These are phyloP conservation scores for Carterocephalus palaemon DNA, from an alignment of 2,888 invertebrate species.

Conservation along the genomic window DNA sequence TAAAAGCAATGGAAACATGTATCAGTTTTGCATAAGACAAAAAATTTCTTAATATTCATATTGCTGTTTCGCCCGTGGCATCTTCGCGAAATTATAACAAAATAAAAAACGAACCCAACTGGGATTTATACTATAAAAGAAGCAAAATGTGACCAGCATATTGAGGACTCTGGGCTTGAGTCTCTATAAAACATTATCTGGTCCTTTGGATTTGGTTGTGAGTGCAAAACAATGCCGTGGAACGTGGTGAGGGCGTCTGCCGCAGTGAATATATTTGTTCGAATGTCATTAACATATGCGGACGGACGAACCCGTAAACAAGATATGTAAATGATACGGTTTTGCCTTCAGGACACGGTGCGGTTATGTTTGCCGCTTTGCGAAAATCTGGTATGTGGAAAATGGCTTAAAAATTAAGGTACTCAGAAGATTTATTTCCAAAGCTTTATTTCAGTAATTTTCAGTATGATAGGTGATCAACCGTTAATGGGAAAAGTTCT, in stretches of 20 bases:
- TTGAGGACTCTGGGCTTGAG: constrained; percentile 34
- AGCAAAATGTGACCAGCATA: constrained; percentile 37
- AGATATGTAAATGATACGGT: constrained; percentile 64
- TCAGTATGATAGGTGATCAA: too few relatives aligned
- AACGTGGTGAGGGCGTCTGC: constrained; percentile 44
- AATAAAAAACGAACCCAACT: constrained; percentile 63
- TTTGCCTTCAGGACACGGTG: constrained; percentile 39
- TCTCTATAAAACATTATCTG: constrained; percentile 21
- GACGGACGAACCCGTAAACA: constrained; percentile 63
- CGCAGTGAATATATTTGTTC: constrained; percentile 60
- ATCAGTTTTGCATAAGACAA: constrained; percentile 38
- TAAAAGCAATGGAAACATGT: constrained; percentile 42
- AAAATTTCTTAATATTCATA: constrained; percentile 70
- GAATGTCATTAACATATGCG: constrained; percentile 61
- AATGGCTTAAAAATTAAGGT: too few relatives aligned
- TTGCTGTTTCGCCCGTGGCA: constrained; percentile 63
- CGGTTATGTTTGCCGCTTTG: constrained; percentile 41
- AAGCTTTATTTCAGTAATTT: too few relatives aligned
- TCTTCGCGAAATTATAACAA: constrained; percentile 73
- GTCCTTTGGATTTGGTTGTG: constrained; percentile 36
- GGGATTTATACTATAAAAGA: constrained; percentile 68
- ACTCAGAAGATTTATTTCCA: too few relatives aligned
- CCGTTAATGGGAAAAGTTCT: too few relatives aligned
- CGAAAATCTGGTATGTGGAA: constrained; percentile 22
- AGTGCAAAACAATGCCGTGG: constrained; percentile 52